A percentile compares a stretch with the other conserved stretches of the same genome.
Conservation (phyloP, 2,797 vertebrate species). For the Acanthopagrus latus region DNA sequence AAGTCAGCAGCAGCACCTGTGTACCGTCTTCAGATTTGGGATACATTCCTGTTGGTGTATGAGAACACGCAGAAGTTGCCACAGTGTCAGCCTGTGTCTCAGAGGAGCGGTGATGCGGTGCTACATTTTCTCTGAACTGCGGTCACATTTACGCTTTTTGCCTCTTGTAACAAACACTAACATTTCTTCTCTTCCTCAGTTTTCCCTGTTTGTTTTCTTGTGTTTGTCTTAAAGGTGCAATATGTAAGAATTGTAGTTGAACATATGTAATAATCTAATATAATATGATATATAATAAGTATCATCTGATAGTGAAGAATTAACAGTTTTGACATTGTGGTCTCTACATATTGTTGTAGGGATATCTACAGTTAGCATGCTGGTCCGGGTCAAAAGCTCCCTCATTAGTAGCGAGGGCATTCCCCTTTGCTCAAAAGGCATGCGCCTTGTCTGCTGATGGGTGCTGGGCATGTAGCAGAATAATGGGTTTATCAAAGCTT, state of each 20-base stretch:
- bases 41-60: slow-evolving; percentile 1
- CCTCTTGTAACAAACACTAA: background rate
- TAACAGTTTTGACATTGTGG: no score
- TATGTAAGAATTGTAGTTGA: background rate
- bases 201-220: background rate
- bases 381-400: no score
- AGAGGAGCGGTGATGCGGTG: background rate
- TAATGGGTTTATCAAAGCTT: background rate
- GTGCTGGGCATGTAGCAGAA: no score
- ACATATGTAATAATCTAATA: no score
- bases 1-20: background rate
- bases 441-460: no score
- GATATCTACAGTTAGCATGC: no score
- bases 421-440: no score
- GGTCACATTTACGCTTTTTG: background rate
- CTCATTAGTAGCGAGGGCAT: no score
- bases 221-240: background rate
- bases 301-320: no score
- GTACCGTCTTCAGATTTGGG: background rate
- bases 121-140: background rate
- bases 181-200: background rate
- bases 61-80: background rate
- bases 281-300: no score
- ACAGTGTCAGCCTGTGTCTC: background rate
- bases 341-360: no score